Percentiles rank a stretch among this genome's conserved stretches.
These are phyloP conservation scores for Siphamia tubifer DNA, from an alignment of 2,113 vertebrate genomes.

Conservation along the genomic window DNA sequence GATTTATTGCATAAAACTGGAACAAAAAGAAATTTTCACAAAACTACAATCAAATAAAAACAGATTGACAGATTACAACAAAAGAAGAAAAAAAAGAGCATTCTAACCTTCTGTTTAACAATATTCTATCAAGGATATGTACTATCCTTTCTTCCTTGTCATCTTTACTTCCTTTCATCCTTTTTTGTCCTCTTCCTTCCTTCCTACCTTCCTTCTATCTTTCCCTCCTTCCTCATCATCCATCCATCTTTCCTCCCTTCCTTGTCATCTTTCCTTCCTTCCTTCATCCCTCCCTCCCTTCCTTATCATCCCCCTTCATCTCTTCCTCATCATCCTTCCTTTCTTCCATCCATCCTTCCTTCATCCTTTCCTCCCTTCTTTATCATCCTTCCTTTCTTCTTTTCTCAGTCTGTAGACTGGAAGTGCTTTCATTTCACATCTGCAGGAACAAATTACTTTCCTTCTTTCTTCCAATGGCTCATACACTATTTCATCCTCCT, in stretches of 20 bases:
- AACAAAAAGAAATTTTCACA: too few species aligned
- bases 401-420: neutral
- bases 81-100: too few species aligned
- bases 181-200: too few species aligned
- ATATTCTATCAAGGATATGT: too few species aligned
- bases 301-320: neutral
- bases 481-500: neutral
- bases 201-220: neutral
- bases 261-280: neutral
- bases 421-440: neutral
- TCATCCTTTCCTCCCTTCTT: too few species aligned
- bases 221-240: neutral
- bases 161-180: neutral
- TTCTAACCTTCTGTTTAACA: too few species aligned
- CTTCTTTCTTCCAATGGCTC: neutral
- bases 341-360: neutral
- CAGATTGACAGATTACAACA: too few species aligned
- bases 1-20: too few species aligned
- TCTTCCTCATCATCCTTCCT: too few species aligned
- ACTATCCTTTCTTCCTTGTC: neutral
- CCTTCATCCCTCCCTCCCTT: neutral
- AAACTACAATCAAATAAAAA: too few species aligned
- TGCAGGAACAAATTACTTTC: constrained; percentile 21
- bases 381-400: neutral
- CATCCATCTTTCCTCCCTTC: too few species aligned